These are phyloP conservation scores for Carapus acus DNA, from an alignment of 2,797 vertebrate species.

Conservation along the genomic window DNA sequence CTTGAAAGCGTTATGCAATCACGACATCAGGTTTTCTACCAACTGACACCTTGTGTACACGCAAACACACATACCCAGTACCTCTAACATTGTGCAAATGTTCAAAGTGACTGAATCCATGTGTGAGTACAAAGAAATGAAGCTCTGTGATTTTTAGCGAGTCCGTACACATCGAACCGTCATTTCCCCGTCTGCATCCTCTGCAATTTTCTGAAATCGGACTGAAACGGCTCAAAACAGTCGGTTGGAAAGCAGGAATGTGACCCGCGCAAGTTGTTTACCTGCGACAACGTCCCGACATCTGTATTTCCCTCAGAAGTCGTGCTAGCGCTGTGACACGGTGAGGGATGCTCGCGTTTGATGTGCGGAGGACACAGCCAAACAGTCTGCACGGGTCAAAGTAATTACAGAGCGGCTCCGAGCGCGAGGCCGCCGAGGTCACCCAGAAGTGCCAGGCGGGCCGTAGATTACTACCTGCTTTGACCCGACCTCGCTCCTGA, in stretches of 20 bases:
- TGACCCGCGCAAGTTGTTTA: slow-evolving; percentile 32
- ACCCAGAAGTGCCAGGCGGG: slow-evolving; percentile 37
- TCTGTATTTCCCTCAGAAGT: slow-evolving; percentile 53
- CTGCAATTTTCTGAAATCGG: slow-evolving; percentile 4
- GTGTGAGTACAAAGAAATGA: too few relatives aligned
- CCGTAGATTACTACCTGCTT: slow-evolving; percentile 44
- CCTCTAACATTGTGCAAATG: too few relatives aligned
- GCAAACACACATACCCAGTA: too few relatives aligned
- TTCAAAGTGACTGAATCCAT: too few relatives aligned
- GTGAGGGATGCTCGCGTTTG: slow-evolving; percentile 54
- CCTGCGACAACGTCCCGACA: slow-evolving; percentile 49
- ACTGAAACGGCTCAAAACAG: slow-evolving; percentile 1
- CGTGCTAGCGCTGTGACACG: slow-evolving; percentile 9
- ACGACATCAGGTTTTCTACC: too few relatives aligned
- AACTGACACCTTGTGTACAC: too few relatives aligned
- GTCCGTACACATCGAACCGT: too few relatives aligned
- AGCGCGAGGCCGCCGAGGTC: slow-evolving; percentile 50
- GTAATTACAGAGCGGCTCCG: slow-evolving; percentile 68
- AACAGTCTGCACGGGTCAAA: slow-evolving; percentile 48
- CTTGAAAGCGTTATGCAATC: too few relatives aligned
- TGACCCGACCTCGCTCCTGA: slow-evolving; percentile 17
- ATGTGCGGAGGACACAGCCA: slow-evolving; percentile 52
- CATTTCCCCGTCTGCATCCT: too few relatives aligned
- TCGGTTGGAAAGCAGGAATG: slow-evolving; percentile 34
- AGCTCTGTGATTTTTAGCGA: too few relatives aligned